Percentiles rank a stretch among this genome's conserved stretches.
These are phyloP conservation scores for Falco concolor DNA, from an alignment of 2,797 vertebrate genomes.

Conservation along the genomic window DNA sequence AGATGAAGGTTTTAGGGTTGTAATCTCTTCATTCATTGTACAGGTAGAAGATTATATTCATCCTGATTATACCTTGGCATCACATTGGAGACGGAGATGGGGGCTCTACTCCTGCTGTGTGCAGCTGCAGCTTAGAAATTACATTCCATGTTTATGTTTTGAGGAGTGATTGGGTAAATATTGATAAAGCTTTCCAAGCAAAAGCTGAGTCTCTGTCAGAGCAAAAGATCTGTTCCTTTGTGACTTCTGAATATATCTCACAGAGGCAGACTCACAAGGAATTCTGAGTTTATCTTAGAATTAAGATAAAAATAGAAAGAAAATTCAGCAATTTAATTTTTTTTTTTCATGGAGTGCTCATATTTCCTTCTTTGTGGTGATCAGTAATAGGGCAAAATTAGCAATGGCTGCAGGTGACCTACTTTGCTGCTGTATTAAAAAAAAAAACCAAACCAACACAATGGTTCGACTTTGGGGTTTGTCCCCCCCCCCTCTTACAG, in stretches of 20 bases:
- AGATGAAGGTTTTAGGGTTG: not conserved
- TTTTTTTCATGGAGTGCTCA: not conserved
- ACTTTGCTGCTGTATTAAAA: not conserved
- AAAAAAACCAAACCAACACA: too few species aligned
- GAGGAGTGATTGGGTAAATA: not conserved
- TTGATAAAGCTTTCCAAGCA: not conserved
- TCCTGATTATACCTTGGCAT: not conserved
- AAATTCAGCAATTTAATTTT: not conserved
- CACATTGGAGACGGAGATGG: not conserved
- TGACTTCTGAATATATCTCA: not conserved
- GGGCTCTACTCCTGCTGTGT: not conserved
- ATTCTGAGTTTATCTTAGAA: not conserved
- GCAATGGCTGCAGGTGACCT: not conserved
- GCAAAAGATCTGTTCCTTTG: not conserved
- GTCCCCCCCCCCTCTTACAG: fast-evolving
- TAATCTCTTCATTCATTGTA: not conserved
- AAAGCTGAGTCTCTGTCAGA: not conserved
- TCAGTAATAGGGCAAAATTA: not conserved
- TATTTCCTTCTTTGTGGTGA: not conserved
- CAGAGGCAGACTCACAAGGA: not conserved
- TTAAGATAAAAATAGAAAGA: not conserved
- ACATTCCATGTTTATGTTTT: fast-evolving
- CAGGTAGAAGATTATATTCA: not conserved
- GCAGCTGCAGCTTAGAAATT: fast-evolving
- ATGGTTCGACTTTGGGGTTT: not conserved